Conservation (phyloP, 2,113 vertebrate genomes). For the Sterna hirundo region DNA sequence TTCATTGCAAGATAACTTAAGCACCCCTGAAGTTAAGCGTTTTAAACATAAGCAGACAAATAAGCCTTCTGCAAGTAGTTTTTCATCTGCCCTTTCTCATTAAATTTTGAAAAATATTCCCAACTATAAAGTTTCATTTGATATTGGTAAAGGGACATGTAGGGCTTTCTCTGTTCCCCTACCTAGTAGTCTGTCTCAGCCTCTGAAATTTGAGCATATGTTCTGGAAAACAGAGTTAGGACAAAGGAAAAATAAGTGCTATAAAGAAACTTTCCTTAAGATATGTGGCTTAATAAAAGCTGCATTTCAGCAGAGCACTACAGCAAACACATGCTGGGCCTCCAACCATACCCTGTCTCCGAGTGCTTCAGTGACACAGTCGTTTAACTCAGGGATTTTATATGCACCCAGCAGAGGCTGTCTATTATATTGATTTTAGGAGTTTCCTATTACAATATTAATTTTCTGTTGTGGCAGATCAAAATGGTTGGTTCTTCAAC, state of each 20-base stretch:
- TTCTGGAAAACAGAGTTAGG: not conserved
- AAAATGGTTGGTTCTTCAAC: not conserved
- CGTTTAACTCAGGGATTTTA: slow-evolving; percentile 37
- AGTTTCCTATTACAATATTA: slow-evolving; percentile 41
- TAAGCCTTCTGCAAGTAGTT: not conserved
- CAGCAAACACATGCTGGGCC: slow-evolving; percentile 27
- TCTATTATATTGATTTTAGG: slow-evolving; percentile 45
- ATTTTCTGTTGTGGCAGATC: slow-evolving; percentile 22
- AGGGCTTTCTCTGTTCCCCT: not conserved
- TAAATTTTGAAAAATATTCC: not conserved
- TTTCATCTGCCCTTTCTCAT: not conserved
- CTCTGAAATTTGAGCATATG: not conserved
- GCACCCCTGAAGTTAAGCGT: not conserved
- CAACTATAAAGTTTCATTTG: not conserved
- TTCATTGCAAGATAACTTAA: not conserved
- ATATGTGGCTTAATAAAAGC: slow-evolving; percentile 52
- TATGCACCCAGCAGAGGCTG: slow-evolving; percentile 20
- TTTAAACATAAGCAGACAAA: not conserved
- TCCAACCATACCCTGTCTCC: slow-evolving; percentile 1
- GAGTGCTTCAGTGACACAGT: slow-evolving; percentile 15
- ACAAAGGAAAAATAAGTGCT: slow-evolving; percentile 11
- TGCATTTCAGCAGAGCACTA: slow-evolving; percentile 4
- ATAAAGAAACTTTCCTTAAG: slow-evolving; percentile 21
- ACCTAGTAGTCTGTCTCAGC: not conserved
- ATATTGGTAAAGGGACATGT: not conserved